Evolutionary conservation across 2,797 vertebrate species (phyloP), one percentile per base, ranked within the genome.

Genomic region (Simalia tracyae): DNA sequence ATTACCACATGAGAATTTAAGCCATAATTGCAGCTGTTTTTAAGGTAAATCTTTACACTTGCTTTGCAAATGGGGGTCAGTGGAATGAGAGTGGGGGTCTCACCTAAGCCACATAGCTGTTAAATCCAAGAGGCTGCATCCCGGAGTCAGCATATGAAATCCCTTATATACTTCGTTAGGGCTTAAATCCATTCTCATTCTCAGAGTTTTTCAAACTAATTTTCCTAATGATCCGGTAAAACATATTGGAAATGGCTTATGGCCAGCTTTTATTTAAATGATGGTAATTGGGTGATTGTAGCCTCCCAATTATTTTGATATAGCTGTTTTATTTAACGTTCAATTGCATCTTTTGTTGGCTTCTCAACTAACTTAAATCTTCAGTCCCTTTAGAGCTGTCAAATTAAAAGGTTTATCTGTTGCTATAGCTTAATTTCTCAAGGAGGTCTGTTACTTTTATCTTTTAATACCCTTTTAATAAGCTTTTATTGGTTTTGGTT

Each of bases 271-370:
- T 91, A 90, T 93, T 88, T 93, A 72, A 85, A 91, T 95, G 87
- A 50, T 72, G 93, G 91, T 92, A 92, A 91, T 59, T 93, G 91
- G 93, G 86, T 86, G 31, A 68, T 95, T 92, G 90, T 93, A 96
- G 68, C 93, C 93, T 50, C 61, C 93, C 95, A 68, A 10, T 93
- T 81, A 94, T 91, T 95, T 93, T 92, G 89, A 56, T 64, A 68
- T 85, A 93, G 93, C 60, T 93, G 50, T 87, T 57, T 14, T 92
- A 95, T 92, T 91, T 91, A 95, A 91, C 59, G 85, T 94, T 93
- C 94, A 95, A 94, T 95, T 61, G 93, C 93, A 93, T 93, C 94
- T 94, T 96, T 96, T 95, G 86, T 93, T 94, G 93, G 91, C 61
- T 91, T 92, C 92, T 94, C 86, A 86, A 89, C 93, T 95, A 31